These are phyloP conservation scores for Rhinolophus sinicus DNA, from an alignment of 2,113 vertebrate species.

Conservation along the genomic window DNA sequence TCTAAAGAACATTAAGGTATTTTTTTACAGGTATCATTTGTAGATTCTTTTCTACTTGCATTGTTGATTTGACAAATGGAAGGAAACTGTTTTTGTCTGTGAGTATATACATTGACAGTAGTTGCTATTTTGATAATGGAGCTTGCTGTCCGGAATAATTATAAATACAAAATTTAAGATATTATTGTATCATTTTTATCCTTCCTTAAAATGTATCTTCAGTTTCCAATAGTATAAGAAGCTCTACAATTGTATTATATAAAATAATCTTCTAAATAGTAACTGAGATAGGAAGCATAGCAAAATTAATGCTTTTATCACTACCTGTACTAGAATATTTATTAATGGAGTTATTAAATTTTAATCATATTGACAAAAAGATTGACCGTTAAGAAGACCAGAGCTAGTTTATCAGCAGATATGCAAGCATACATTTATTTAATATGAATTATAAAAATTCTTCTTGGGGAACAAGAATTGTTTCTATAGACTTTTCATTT, in stretches of 20 bases:
- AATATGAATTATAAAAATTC: constrained; percentile 23
- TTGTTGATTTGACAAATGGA: constrained; percentile 64
- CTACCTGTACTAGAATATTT: background rate
- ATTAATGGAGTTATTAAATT: background rate
- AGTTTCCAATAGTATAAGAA: constrained; percentile 16
- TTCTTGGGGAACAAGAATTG: background rate
- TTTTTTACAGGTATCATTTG: constrained; percentile 8
- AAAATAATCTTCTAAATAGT: constrained; percentile 13
- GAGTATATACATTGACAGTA: background rate
- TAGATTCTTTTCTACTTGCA: background rate
- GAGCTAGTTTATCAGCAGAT: background rate
- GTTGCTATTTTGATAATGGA: constrained; percentile 48
- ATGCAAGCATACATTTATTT: constrained; percentile 18
- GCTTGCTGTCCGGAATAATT: constrained; percentile 21
- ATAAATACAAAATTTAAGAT: background rate
- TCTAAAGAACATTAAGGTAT: background rate
- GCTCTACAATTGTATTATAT: background rate
- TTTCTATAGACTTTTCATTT: background rate
- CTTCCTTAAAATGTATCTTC: constrained; percentile 39
- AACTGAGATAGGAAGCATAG: constrained; percentile 28
- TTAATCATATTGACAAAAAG: background rate
- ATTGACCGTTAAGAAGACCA: background rate
- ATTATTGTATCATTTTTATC: background rate
- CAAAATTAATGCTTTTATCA: constrained; percentile 44
- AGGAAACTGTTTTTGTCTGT: constrained; percentile 12